Evolutionary conservation across 2,888 invertebrate genomes (phyloP).

Genomic region (Drosophila putrida): DNA sequence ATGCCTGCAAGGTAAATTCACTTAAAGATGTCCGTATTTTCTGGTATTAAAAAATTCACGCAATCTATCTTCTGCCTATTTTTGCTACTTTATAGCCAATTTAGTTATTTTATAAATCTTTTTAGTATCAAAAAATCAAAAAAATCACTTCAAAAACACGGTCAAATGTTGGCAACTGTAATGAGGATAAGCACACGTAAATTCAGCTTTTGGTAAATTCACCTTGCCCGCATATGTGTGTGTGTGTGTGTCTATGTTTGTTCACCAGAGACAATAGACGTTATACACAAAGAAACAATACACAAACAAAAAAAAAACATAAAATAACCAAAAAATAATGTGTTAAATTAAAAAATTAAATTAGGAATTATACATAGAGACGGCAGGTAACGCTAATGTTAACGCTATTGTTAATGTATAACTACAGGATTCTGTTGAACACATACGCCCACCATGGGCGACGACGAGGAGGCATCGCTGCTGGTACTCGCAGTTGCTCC

Average conservation of each 20-base stretch:
- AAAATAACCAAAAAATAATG: slow-evolving; percentile 10
- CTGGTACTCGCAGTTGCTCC: slow-evolving; percentile 64
- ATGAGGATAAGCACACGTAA: neutral
- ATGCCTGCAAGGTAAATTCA: neutral
- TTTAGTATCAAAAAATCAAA: too few species aligned
- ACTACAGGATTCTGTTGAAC: slow-evolving; percentile 97
- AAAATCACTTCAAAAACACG: too few species aligned
- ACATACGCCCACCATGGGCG: slow-evolving; percentile 95
- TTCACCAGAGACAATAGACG: slow-evolving; percentile 30
- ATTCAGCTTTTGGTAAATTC: neutral
- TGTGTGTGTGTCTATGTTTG: slow-evolving; percentile 3
- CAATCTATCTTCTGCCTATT: too few species aligned
- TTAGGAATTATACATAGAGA: slow-evolving; percentile 48
- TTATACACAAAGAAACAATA: slow-evolving; percentile 20
- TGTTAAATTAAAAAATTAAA: slow-evolving; percentile 44
- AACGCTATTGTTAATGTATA: slow-evolving; percentile 87
- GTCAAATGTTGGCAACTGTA: neutral
- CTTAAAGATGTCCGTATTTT: too few species aligned
- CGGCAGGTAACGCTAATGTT: slow-evolving; percentile 71
- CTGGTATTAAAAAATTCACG: too few species aligned
- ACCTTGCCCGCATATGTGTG: neutral
- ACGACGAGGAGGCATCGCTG: slow-evolving; percentile 87
- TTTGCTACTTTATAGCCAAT: too few species aligned
- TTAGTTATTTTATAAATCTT: too few species aligned
- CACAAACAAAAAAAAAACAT: slow-evolving; percentile 21